A percentile compares a stretch with the other conserved stretches of the same genome.
Evolutionary conservation across 2,797 vertebrate species (phyloP).

Genomic region (Dryobates pubescens): DNA sequence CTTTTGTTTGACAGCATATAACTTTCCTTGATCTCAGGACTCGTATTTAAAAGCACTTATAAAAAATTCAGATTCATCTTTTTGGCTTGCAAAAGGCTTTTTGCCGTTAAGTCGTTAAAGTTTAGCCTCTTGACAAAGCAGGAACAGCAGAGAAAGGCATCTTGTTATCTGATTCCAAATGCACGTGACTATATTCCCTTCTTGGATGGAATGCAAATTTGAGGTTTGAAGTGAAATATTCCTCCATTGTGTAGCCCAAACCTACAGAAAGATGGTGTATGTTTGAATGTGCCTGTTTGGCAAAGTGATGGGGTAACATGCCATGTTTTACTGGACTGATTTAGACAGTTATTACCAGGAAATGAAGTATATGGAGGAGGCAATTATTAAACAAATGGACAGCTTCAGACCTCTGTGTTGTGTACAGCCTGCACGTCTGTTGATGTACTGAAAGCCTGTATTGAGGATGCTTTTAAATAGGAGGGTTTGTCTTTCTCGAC

Average conservation of each 20-base stretch:
- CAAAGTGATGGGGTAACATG: neutral
- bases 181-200: neutral
- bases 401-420: neutral
- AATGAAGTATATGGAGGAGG: neutral
- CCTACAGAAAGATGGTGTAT: neutral
- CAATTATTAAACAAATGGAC: neutral
- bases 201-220: neutral
- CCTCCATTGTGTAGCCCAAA: neutral
- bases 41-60: neutral
- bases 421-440: neutral
- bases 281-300: neutral
- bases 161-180: neutral
- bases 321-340: neutral
- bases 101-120: neutral
- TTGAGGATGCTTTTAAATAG: neutral
- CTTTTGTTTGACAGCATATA: neutral
- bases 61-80: neutral
- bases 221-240: neutral
- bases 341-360: neutral
- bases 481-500: neutral
- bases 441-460: neutral
- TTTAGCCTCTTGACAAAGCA: neutral
- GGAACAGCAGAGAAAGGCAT: neutral
- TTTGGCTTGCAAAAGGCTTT: neutral
- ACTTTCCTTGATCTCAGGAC: neutral